Evolutionary conservation across 2,113 vertebrate genomes (phyloP), one percentile per base, ranked within the genome.

Genomic region (Bothrops jararaca): DNA sequence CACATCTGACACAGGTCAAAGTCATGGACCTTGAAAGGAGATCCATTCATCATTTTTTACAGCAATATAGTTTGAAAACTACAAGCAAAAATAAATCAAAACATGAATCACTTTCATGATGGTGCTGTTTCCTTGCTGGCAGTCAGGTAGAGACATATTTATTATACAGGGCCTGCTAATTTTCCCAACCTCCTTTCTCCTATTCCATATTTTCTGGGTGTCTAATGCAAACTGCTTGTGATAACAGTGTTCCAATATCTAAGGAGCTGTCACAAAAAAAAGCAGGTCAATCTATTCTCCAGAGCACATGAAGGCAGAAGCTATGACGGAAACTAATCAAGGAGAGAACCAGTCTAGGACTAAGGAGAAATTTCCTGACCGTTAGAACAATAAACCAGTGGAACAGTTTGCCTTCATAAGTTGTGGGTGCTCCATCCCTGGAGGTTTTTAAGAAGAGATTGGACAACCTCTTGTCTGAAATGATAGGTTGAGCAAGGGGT

Each of bases 41-140:
- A 53, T 95, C 95, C 96, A 96, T 96, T 92, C 96, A 94, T 96
- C 95, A 96, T 95, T 96, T 80, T 95, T 94, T 96, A 96, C 91
- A 94, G 93, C 89, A 93, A 87, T 26, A 64, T 23, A 95, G 34
- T 91, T 95, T 96, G 94, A 93, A 95, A 95, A 86, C 34, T 48
- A 50, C 89, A 64, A 95, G 92, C 91, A 86, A 95, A 91, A 95
- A 95, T 95, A 93, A 95, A 95, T 95, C 94, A 93, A 80, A 48
- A 39, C 85, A 58, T 58, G 54, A 74, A 94, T 92, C 64, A 42
- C 90, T 88, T 95, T 93, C 94, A 91, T 93, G 85, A 87, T 42
- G 90, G 50, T 22, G 34, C 5, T 74, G 20, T 9, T 0, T 92
- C 22, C 87, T 34, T 50, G 86, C 12, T 91, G 94, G 90, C 53